phyloP scores from a whole-genome alignment of 1,140 invertebrate genomes.

The Cydia pomonella region DNA sequence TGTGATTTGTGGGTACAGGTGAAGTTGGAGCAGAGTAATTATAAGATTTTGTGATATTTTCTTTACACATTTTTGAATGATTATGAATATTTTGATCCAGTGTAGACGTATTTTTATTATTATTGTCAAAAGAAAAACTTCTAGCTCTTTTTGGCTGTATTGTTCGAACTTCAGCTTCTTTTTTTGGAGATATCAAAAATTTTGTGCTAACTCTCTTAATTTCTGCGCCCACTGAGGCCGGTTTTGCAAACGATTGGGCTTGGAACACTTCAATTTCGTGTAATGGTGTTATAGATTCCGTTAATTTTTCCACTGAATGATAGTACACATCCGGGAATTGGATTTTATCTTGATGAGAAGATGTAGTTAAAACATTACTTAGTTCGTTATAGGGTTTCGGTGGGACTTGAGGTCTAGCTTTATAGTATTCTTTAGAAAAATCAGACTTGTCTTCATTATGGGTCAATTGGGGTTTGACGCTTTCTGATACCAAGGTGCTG shows the following conservation, averaged over 20 bases:
- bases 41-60: constrained; percentile 58
- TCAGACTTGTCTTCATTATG: background rate
- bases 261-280: constrained; percentile 68
- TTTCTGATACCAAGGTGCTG: constrained; percentile 71
- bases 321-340: constrained; percentile 71
- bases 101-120: constrained; percentile 15
- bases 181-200: constrained; percentile 76
- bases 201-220: constrained; percentile 76
- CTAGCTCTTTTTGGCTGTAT: constrained; percentile 72
- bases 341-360: constrained; percentile 35
- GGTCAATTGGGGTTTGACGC: constrained; percentile 41
- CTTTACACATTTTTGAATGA: constrained; percentile 34
- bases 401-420: constrained; percentile 67
- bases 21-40: constrained; percentile 74
- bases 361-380: constrained; percentile 36
- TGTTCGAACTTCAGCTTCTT: constrained; percentile 73
- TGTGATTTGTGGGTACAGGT: constrained; percentile 61
- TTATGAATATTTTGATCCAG: background rate
- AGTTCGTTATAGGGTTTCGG: constrained; percentile 60
- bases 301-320: constrained; percentile 68
- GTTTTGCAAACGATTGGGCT: constrained; percentile 58
- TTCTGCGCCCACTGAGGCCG: constrained; percentile 72
- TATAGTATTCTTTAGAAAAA: background rate
- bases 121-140: constrained; percentile 68
- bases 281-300: constrained; percentile 58